Percentiles rank a stretch among this genome's conserved stretches.
phyloP scores from a whole-genome alignment of 2,113 vertebrate species.

The Synodontis membranacea region DNA sequence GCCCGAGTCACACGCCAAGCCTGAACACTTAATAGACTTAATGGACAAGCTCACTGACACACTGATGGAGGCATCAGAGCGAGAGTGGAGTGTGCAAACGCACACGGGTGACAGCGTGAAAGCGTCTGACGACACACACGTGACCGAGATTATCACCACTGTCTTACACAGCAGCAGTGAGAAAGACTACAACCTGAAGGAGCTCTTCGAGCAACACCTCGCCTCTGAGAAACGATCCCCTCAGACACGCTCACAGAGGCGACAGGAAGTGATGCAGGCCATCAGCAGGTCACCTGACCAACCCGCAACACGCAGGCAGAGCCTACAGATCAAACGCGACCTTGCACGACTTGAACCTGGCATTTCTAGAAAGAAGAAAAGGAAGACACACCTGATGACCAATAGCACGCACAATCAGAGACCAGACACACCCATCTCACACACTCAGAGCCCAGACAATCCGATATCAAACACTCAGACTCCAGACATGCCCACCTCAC shows the following conservation, averaged over 20 bases:
- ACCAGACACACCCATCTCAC: not conserved
- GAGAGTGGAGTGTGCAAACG: conserved; percentile 66
- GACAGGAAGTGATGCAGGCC: conserved; percentile 81
- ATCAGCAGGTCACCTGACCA: conserved; percentile 77
- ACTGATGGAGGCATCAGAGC: conserved; percentile 83
- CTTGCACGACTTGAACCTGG: conserved; percentile 80
- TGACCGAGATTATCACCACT: conserved; percentile 88
- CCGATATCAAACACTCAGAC: not conserved
- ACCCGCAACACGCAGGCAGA: conserved; percentile 77
- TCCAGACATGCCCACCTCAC: not conserved
- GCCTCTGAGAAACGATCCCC: conserved; percentile 83
- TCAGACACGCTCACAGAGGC: conserved; percentile 84
- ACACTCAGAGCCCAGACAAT: not conserved
- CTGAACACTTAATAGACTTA: conserved; percentile 77
- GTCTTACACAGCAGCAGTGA: conserved; percentile 80
- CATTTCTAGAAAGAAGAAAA: conserved; percentile 69
- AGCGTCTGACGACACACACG: conserved; percentile 70
- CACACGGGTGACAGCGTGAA: conserved; percentile 70
- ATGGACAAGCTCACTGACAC: conserved; percentile 89
- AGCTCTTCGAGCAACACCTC: conserved; percentile 83
- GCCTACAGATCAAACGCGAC: conserved; percentile 86
- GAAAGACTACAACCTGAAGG: conserved; percentile 87
- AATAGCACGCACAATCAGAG: not conserved
- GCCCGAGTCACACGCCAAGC: conserved; percentile 59
- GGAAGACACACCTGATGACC: not conserved